Base-by-base conservation (phyloP, 2,888 invertebrate genomes). In the Helleia helle region DNA sequence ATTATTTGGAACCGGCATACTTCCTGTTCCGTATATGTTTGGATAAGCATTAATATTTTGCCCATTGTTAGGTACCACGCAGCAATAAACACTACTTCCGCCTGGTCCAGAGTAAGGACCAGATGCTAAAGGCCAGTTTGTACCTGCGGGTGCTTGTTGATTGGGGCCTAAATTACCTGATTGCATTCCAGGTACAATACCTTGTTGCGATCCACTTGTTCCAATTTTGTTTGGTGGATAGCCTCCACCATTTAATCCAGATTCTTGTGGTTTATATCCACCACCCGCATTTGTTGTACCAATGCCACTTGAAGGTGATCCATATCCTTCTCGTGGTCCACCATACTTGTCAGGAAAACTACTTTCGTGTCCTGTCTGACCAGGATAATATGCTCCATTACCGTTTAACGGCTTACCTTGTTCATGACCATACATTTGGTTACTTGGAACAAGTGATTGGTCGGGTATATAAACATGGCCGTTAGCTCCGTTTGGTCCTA, bases 31-130 rank as follows among this genome's bases (percentile, higher is more conserved):
- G 31, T 28, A 39, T 40, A 24, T 34, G 39, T 38, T 40, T 17
- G 46, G 37, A 39, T 39, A 42, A 9, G 31, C 5, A 24, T 41
- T 40, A 14, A 37, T 38, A 29, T 38, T 43, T 18, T 36, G 42
- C 3, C 36, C 39, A 12, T 28, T 38, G 27, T 44, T 49, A 5
- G 56, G 54, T 9, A 51, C 38, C 17, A 47, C 41, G 41, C 55
- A 54, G 36, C 55, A 53, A 38, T 49, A 50, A 25, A 51, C 44
- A 34, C 36, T 50, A 18, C 31, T 50, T 2, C 55, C 55, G 22
- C 42, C 49, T 12, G 51, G 48, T 3, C 48, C 51, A 9, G 37
- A 40, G 15, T 44, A 53, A 5, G 51, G 51, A 27, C 51, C 51
- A 14, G 46, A 47, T 14, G 46, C 50, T 11, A 46, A 1, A 18